Conservation (phyloP, 2,888 invertebrate genomes). For the Esperia sulphurella region DNA sequence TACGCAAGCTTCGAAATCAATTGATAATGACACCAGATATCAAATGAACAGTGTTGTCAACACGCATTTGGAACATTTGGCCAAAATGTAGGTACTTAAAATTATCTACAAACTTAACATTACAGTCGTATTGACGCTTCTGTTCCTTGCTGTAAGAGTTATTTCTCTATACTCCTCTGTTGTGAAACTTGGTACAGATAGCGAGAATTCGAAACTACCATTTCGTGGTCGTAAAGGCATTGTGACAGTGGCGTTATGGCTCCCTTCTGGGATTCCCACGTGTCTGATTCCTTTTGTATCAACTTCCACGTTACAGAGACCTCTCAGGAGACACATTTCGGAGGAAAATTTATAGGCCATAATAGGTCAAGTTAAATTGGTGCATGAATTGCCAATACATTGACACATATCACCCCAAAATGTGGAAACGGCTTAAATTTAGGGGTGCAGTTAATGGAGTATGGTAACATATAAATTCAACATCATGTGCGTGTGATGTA, state of each 20-base stretch:
- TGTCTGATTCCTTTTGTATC: conserved; percentile 37
- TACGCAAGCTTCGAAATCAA: background rate
- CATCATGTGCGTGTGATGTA: conserved; percentile 51
- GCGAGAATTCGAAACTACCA: conserved; percentile 17
- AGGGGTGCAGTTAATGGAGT: conserved; percentile 54
- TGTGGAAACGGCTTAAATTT: conserved; percentile 32
- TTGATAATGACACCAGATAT: conserved; percentile 18
- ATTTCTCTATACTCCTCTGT: conserved; percentile 13
- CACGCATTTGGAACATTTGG: conserved; percentile 14
- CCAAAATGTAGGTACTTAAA: conserved; percentile 14
- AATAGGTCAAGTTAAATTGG: conserved; percentile 32
- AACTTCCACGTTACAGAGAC: conserved; percentile 29
- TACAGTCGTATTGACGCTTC: background rate
- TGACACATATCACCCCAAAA: conserved; percentile 55
- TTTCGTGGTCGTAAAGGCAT: conserved; percentile 33
- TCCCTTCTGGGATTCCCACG: conserved; percentile 46
- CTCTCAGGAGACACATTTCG: conserved; percentile 11
- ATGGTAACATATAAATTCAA: conserved; percentile 41
- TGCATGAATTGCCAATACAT: conserved; percentile 31
- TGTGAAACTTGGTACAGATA: conserved; percentile 2
- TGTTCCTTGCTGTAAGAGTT: conserved; percentile 14
- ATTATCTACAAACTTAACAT: background rate
- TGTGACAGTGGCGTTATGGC: conserved; percentile 22
- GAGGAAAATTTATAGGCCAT: background rate
- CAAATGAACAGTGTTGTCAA: conserved; percentile 22